phyloP scores from a whole-genome alignment of 2,113 vertebrate species.

The Anas platyrhynchos region DNA sequence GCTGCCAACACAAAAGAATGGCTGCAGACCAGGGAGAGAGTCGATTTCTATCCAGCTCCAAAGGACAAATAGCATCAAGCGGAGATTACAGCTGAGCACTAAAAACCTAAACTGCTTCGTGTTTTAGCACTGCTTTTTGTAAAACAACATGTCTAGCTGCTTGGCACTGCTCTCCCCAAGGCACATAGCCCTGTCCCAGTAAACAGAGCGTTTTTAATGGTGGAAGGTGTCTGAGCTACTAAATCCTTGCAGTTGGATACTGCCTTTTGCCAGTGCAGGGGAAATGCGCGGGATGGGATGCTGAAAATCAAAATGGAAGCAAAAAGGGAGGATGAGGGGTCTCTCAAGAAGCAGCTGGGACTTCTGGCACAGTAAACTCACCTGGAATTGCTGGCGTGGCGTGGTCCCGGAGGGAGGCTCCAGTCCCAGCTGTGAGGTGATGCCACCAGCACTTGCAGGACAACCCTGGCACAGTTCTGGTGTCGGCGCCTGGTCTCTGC shows the following conservation, averaged over 20 bases:
- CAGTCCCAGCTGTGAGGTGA: accelerated
- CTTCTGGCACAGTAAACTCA: neutral
- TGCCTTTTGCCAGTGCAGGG: neutral
- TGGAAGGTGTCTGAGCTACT: neutral
- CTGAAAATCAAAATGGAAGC: neutral
- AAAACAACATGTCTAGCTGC: neutral
- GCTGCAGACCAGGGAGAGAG: constrained; percentile 44
- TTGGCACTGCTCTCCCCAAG: neutral
- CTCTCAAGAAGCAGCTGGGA: neutral
- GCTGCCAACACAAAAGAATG: constrained; percentile 59
- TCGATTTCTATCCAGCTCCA: constrained; percentile 27
- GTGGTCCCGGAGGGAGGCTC: accelerated
- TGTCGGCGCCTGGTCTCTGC: accelerated
- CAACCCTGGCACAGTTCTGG: accelerated
- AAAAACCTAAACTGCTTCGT: neutral
- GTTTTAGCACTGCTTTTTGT: neutral
- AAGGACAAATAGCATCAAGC: constrained; percentile 28
- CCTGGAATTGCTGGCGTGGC: neutral
- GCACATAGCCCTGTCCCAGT: neutral
- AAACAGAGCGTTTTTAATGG: neutral
- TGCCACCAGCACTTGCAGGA: neutral
- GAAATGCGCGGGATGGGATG: neutral
- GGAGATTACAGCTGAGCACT: neutral
- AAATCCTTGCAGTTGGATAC: neutral
- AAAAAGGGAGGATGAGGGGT: neutral